These are phyloP conservation scores for Zaprionus taronus DNA, from an alignment of 1,140 invertebrate species.

Conservation along the genomic window DNA sequence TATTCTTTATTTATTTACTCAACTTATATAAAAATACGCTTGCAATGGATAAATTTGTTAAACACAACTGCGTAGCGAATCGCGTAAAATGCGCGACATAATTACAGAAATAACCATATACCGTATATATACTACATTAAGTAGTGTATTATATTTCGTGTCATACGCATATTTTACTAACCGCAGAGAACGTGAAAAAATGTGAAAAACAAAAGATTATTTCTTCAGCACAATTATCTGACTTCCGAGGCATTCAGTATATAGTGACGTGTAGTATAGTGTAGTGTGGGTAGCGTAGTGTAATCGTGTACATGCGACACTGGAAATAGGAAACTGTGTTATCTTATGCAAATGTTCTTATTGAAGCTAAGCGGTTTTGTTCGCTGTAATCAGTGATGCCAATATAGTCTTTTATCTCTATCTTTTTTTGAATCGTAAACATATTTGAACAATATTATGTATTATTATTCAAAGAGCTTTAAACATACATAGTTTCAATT, in stretches of 20 bases:
- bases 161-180: neutral
- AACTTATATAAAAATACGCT: neutral
- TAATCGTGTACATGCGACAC: neutral
- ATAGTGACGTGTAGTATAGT: neutral
- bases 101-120: conserved; percentile 14
- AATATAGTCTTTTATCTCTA: too few relatives aligned
- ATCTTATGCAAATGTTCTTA: neutral
- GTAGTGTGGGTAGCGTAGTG: neutral
- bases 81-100: conserved; percentile 1
- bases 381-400: neutral
- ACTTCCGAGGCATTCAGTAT: neutral
- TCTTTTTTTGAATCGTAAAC: too few relatives aligned
- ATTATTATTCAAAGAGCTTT: neutral
- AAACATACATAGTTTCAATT: too few relatives aligned
- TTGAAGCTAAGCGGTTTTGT: neutral
- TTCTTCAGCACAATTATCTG: neutral
- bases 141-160: neutral
- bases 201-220: neutral
- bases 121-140: neutral
- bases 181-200: conserved; percentile 5
- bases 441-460: too few relatives aligned
- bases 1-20: neutral
- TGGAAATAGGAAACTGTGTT: neutral
- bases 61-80: neutral
- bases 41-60: neutral